Conservation (phyloP, 2,113 vertebrate genomes). For the Formicarius rufipectus region DNA sequence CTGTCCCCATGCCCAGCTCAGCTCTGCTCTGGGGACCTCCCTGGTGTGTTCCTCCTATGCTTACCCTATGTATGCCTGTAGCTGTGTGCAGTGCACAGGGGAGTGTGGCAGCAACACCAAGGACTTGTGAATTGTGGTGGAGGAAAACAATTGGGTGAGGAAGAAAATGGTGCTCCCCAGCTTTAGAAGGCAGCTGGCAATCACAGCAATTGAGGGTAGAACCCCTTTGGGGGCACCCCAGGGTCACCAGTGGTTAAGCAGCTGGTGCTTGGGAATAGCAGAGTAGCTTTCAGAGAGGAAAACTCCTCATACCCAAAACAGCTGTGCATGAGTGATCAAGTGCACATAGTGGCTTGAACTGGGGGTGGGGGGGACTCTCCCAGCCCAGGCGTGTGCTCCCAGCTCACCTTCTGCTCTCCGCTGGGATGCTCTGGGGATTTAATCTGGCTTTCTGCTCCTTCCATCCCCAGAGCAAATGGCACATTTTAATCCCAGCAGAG, state of each 20-base stretch:
- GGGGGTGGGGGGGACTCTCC: not conserved
- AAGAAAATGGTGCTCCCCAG: not conserved
- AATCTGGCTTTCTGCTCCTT: slow-evolving; percentile 40
- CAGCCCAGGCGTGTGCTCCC: not conserved
- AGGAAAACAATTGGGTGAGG: not conserved
- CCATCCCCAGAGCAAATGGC: slow-evolving; percentile 18
- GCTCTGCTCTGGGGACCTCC: not conserved
- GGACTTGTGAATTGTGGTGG: not conserved
- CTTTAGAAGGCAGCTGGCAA: not conserved
- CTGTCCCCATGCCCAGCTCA: fast-evolving
- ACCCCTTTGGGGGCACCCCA: not conserved
- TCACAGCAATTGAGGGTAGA: not conserved
- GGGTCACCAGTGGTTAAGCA: fast-evolving
- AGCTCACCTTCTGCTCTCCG: not conserved
- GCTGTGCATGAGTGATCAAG: not conserved
- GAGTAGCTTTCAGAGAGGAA: not conserved
- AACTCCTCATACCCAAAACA: not conserved
- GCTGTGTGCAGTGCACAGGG: not conserved
- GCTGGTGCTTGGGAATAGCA: not conserved
- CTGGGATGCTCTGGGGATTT: not conserved
- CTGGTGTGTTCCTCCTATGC: not conserved
- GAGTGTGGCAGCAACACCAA: not conserved
- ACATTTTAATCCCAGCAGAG: slow-evolving; percentile 43
- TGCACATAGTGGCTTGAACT: not conserved
- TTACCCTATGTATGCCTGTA: not conserved